phyloP scores from a whole-genome alignment of 2,113 vertebrate species.

The Thryonomys swinderianus region DNA sequence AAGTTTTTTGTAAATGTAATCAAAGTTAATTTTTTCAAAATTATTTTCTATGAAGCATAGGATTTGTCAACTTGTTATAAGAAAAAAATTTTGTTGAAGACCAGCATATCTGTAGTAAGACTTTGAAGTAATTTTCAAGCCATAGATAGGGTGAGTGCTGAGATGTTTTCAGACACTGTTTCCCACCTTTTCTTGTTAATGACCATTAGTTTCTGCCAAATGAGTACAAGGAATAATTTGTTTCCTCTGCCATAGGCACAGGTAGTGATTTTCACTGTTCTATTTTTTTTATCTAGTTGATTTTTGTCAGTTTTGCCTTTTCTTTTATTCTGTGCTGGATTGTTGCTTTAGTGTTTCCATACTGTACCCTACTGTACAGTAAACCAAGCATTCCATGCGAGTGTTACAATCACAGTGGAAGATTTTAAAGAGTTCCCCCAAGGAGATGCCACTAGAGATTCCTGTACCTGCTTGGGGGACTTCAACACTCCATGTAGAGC shows the following conservation, averaged over 20 bases:
- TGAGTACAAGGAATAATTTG: background rate
- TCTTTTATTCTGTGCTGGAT: background rate
- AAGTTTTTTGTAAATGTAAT: conserved; percentile 45
- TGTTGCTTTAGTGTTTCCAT: background rate
- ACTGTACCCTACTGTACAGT: background rate
- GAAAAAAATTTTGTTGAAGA: conserved; percentile 46
- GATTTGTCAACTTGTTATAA: background rate
- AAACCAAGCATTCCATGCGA: background rate
- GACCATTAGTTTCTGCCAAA: background rate
- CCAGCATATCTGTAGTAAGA: conserved; percentile 10
- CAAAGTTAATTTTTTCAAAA: conserved; percentile 1
- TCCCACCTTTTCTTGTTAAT: background rate
- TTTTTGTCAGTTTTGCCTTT: conserved; percentile 36
- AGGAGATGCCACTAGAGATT: conserved; percentile 40
- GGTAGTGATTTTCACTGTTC: background rate
- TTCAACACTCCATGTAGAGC: background rate
- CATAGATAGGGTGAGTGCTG: background rate
- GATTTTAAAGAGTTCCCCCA: background rate
- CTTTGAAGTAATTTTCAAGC: conserved; percentile 31
- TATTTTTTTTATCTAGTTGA: background rate
- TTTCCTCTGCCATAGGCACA: background rate
- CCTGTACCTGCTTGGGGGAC: conserved; percentile 27
- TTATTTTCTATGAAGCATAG: background rate
- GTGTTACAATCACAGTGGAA: background rate
- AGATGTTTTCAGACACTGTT: background rate